Evolutionary conservation across 2,113 vertebrate species (phyloP), one percentile per base, ranked within the genome.

Genomic region (Centropus unirufus): DNA sequence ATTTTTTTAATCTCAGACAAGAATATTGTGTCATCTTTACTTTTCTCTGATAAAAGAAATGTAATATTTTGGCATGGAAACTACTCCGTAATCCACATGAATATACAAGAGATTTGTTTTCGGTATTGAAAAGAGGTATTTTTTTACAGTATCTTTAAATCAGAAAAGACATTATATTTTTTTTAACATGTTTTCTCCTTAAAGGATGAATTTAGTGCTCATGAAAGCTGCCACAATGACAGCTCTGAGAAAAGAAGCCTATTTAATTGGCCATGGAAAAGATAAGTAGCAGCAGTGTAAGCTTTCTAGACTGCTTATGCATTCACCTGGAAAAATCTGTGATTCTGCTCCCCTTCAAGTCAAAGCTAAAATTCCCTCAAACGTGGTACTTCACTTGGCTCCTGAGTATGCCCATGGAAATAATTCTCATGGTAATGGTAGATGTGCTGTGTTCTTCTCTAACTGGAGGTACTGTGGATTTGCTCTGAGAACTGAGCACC

Each of bases 21-120:
- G 86, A 95, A 93, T 95, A 93, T 96, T 95, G 78, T 97, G 95
- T 97, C 90, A 95, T 94, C 93, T 97, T 97, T 89, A 92, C 87
- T 97, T 92, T 94, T 55, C 86, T 97, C 92, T 97, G 96, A 97
- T 97, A 97, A 97, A 97, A 96, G 89, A 96, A 97, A 96, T 95
- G 76, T 89, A 97, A 92, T 92, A 97, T 94, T 94, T 93, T 95
- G 69, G 72, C 95, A 95, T 93, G 92, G 95, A 98, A 98, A 97
- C 92, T 94, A 94, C 76, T 83, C 88, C 78, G 54, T 92, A 96
- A 97, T 90, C 90, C 88, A 96, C 86, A 95, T 96, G 91, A 97
- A 97, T 97, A 93, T 96, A 95, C 90, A 74, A 93, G 92, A 91
- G 86, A 85, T 96, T 96, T 97, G 80, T 90, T 96, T 96, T 97